A percentile compares a stretch with the other conserved stretches of the same genome.
These are phyloP conservation scores for Lochmaea capreae DNA, from an alignment of 2,888 invertebrate genomes.

Conservation along the genomic window DNA sequence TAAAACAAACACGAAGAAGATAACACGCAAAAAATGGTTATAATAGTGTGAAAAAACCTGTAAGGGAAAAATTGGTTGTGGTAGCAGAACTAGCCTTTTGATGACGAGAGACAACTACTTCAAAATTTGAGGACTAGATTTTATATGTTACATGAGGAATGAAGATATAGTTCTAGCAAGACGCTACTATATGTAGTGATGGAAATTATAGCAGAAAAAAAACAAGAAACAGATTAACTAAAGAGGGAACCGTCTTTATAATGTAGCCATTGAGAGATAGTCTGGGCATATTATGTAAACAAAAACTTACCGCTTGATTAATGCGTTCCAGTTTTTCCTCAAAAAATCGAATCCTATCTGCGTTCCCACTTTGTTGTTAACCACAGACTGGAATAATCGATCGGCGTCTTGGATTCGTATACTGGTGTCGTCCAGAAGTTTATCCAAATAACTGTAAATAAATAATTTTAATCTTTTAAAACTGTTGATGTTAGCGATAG, in stretches of 20 bases:
- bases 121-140: no score
- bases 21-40: no score
- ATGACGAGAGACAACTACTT: no score
- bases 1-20: no score
- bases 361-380: slow-evolving; percentile 70
- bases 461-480: slow-evolving; percentile 50
- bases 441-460: slow-evolving; percentile 58
- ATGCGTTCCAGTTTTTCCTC: slow-evolving; percentile 66
- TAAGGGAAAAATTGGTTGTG: no score
- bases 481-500: slow-evolving; percentile 38
- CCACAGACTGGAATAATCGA: slow-evolving; percentile 70
- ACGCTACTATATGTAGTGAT: no score
- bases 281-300: not conserved
- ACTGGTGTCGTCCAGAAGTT: slow-evolving; percentile 61
- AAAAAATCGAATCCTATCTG: slow-evolving; percentile 73
- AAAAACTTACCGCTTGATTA: slow-evolving; percentile 64
- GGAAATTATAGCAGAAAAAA: not conserved
- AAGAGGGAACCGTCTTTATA: not conserved
- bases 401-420: slow-evolving; percentile 74
- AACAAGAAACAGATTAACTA: not conserved
- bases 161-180: no score
- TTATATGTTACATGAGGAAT: no score
- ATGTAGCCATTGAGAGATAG: not conserved
- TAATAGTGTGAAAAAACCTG: no score
- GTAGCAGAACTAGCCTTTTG: no score